phyloP scores from a whole-genome alignment of 2,113 vertebrate genomes.

The Lonchura striata region DNA sequence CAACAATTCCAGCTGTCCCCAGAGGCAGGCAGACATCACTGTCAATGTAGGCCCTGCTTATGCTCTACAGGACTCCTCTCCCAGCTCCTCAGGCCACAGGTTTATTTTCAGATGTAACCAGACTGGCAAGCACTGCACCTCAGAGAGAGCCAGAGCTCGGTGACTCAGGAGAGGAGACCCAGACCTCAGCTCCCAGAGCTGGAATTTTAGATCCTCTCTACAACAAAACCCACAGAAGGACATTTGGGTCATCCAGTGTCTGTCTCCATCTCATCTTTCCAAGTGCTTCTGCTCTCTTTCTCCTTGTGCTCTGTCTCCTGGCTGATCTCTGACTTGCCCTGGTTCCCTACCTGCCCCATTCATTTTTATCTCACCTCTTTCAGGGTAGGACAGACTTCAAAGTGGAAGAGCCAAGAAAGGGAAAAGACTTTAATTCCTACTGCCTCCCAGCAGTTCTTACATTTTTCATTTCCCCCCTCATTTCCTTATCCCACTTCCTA shows the following conservation, averaged over 20 bases:
- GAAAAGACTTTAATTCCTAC: neutral
- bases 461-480: conserved; percentile 5
- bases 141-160: neutral
- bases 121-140: neutral
- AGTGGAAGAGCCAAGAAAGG: neutral
- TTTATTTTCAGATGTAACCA: neutral
- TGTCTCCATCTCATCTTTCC: neutral
- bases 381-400: neutral
- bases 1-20: neutral
- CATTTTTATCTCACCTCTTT: neutral
- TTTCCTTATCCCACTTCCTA: conserved; percentile 24
- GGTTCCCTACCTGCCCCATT: accelerated
- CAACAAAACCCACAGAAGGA: neutral
- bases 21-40: neutral
- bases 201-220: neutral
- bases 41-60: neutral
- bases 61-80: neutral
- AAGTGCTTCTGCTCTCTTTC: neutral
- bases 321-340: neutral
- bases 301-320: neutral
- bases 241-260: neutral
- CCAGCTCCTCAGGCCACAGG: neutral
- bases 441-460: neutral
- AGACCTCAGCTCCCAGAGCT: neutral
- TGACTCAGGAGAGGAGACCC: neutral